A percentile compares a stretch with the other conserved stretches of the same genome.
These are phyloP conservation scores for Boloria selene DNA, from an alignment of 2,888 invertebrate genomes.

Conservation along the genomic window DNA sequence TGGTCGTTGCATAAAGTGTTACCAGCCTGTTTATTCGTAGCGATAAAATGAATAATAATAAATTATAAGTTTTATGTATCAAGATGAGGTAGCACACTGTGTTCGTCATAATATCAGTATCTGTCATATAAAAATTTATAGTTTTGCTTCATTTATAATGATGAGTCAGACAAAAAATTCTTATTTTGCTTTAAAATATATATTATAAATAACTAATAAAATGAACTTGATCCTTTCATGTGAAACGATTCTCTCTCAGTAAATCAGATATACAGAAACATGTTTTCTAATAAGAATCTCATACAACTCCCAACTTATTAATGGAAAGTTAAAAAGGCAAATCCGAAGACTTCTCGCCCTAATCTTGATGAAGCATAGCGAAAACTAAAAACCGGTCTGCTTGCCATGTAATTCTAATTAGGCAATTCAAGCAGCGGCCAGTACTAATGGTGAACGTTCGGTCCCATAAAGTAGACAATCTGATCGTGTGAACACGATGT, in stretches of 20 bases:
- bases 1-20: slow-evolving; percentile 46
- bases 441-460: slow-evolving; percentile 70
- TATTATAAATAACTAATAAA: too few species aligned
- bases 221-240: too few species aligned
- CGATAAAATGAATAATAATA: slow-evolving; percentile 47
- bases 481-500: slow-evolving; percentile 77
- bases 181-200: too few species aligned
- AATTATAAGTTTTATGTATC: slow-evolving; percentile 47
- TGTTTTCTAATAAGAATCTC: background rate
- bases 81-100: slow-evolving; percentile 32
- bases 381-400: slow-evolving; percentile 58
- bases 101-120: slow-evolving; percentile 32
- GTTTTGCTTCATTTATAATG: too few species aligned
- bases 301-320: background rate
- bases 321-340: background rate
- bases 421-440: slow-evolving; percentile 71
- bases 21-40: slow-evolving; percentile 44
- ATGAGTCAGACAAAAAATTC: too few species aligned
- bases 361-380: slow-evolving; percentile 45
- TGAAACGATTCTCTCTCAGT: too few species aligned
- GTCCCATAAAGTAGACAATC: slow-evolving; percentile 76
- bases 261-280: background rate
- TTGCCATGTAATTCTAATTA: slow-evolving; percentile 76
- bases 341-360: background rate
- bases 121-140: background rate